A percentile compares a stretch with the other conserved stretches of the same genome.
phyloP scores from a whole-genome alignment of 2,888 invertebrate genomes.

The Spodoptera littoralis region DNA sequence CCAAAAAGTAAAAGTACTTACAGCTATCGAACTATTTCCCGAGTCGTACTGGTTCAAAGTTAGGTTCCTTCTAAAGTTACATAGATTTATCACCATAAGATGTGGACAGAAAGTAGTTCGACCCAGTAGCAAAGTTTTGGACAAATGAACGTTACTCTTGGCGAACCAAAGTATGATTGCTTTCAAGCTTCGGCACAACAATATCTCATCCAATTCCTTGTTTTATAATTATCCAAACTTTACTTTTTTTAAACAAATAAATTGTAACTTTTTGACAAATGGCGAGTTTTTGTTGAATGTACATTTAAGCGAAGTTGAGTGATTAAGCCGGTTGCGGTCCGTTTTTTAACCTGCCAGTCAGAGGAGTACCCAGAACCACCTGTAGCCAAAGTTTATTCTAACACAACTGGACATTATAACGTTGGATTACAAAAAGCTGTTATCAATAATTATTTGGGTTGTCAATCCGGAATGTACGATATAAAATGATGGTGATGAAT shows the following conservation, averaged over 20 bases:
- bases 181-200: not conserved
- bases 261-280: slow-evolving; percentile 29
- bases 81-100: not conserved
- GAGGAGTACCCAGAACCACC: not conserved
- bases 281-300: not conserved
- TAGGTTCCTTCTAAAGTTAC: not conserved
- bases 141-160: slow-evolving; percentile 13
- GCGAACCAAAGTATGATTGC: slow-evolving; percentile 31
- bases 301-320: slow-evolving; percentile 1
- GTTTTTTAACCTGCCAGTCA: slow-evolving; percentile 16
- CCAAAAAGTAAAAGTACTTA: too few species aligned
- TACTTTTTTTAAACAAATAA: slow-evolving; percentile 3
- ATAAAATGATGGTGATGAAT: slow-evolving; percentile 9
- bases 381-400: not conserved
- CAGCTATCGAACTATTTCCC: too few species aligned
- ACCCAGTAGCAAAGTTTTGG: not conserved
- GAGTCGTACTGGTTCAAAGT: too few species aligned
- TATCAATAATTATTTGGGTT: slow-evolving; percentile 2
- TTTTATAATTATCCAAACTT: slow-evolving; percentile 6
- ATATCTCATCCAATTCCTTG: slow-evolving; percentile 14
- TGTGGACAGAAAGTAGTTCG: not conserved
- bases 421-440: slow-evolving; percentile 7
- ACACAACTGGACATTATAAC: not conserved
- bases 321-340: slow-evolving; percentile 5
- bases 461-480: slow-evolving; percentile 17